These are phyloP conservation scores for Leptonema lineaticorne DNA, from an alignment of 1,140 invertebrate genomes.

Conservation along the genomic window DNA sequence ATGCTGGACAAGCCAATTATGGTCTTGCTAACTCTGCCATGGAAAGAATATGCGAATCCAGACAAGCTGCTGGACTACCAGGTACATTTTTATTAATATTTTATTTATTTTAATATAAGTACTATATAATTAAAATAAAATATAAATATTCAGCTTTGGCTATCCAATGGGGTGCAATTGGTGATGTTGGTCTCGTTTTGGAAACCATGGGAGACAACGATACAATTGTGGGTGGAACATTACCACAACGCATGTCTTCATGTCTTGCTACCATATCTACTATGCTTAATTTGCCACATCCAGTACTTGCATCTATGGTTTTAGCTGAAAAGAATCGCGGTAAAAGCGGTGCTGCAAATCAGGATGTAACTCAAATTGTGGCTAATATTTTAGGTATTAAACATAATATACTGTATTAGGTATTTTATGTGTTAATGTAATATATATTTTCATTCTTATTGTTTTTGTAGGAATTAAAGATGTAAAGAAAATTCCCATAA, in stretches of 20 bases:
- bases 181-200: conserved; percentile 90
- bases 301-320: conserved; percentile 84
- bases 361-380: conserved; percentile 68
- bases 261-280: conserved; percentile 84
- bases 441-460: neutral
- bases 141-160: conserved; percentile 62
- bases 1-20: conserved; percentile 94
- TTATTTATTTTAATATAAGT: neutral
- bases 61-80: conserved; percentile 77
- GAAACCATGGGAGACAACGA: conserved; percentile 87
- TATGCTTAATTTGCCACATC: conserved; percentile 84
- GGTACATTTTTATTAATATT: conserved; percentile 45
- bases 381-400: conserved; percentile 78
- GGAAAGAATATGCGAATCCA: conserved; percentile 89
- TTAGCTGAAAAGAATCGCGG: conserved; percentile 71
- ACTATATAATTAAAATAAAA: neutral
- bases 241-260: conserved; percentile 89
- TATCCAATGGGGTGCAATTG: conserved; percentile 97
- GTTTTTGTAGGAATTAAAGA: conserved; percentile 70
- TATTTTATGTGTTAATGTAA: neutral
- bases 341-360: conserved; percentile 55
- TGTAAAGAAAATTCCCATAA: conserved; percentile 68
- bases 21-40: conserved; percentile 94
- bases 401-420: neutral
- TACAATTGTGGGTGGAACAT: conserved; percentile 87